These are phyloP conservation scores for Trichogramma evanescens DNA, from an alignment of 2,888 invertebrate species.

Conservation along the genomic window DNA sequence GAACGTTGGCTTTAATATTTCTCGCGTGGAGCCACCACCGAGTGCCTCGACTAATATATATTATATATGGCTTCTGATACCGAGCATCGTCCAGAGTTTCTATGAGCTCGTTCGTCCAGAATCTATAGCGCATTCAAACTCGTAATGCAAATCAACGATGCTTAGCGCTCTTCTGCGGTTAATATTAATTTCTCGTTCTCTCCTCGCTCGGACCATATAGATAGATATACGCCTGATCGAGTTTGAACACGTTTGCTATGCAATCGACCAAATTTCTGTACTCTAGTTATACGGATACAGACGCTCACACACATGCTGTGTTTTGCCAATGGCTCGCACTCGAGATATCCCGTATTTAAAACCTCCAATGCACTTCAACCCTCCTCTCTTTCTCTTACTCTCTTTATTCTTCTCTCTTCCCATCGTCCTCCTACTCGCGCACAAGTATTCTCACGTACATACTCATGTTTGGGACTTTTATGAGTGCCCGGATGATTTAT, in stretches of 20 bases:
- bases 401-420: neutral
- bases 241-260: slow-evolving; percentile 16
- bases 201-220: neutral
- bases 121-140: slow-evolving; percentile 31
- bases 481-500: too few species aligned
- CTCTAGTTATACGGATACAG: slow-evolving; percentile 2
- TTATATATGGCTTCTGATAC: slow-evolving; percentile 34
- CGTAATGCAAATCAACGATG: slow-evolving; percentile 37
- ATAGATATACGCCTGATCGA: slow-evolving; percentile 27
- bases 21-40: slow-evolving; percentile 39
- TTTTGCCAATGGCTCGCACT: neutral
- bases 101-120: slow-evolving; percentile 4
- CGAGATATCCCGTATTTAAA: neutral
- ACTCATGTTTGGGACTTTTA: too few species aligned
- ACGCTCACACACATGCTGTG: neutral
- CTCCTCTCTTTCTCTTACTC: neutral
- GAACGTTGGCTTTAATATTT: slow-evolving; percentile 41
- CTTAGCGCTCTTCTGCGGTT: slow-evolving; percentile 27
- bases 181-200: slow-evolving; percentile 35
- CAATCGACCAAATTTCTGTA: slow-evolving; percentile 12
- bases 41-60: slow-evolving; percentile 38
- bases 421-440: neutral
- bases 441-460: neutral
- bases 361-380: neutral
- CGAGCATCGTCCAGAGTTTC: slow-evolving; percentile 25